Evolutionary conservation across 2,113 vertebrate genomes (phyloP).

Genomic region (Quiscalus mexicanus): DNA sequence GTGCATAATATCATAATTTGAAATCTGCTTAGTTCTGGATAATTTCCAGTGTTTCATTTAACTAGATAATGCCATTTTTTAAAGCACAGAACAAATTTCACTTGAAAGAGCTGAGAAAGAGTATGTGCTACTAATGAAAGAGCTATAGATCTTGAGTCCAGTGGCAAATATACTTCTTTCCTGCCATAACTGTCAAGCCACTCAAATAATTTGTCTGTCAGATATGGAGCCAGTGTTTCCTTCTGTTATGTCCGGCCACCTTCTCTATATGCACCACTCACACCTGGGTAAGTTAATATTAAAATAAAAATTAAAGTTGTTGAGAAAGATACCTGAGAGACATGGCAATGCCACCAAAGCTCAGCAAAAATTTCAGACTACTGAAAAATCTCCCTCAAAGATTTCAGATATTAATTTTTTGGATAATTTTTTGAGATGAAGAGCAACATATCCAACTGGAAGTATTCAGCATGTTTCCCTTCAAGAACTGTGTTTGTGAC

Average conservation of each 20-base stretch:
- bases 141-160: not conserved
- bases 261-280: not conserved
- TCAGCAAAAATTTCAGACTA: not conserved
- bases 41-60: not conserved
- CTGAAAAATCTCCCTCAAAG: not conserved
- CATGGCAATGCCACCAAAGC: not conserved
- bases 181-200: not conserved
- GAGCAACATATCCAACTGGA: not conserved
- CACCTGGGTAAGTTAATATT: not conserved
- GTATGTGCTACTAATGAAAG: not conserved
- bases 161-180: not conserved
- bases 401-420: not conserved
- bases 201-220: not conserved
- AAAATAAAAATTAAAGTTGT: not conserved
- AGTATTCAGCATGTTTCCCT: not conserved
- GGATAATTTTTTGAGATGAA: not conserved
- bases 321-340: not conserved
- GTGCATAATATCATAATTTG: not conserved
- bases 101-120: not conserved
- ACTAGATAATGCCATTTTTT: not conserved
- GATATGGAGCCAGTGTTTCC: not conserved
- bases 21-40: not conserved
- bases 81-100: not conserved
- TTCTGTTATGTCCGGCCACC: not conserved
- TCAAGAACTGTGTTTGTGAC: not conserved